These are phyloP conservation scores for Nemurella pictetii DNA, from an alignment of 2,888 invertebrate species.

Conservation along the genomic window DNA sequence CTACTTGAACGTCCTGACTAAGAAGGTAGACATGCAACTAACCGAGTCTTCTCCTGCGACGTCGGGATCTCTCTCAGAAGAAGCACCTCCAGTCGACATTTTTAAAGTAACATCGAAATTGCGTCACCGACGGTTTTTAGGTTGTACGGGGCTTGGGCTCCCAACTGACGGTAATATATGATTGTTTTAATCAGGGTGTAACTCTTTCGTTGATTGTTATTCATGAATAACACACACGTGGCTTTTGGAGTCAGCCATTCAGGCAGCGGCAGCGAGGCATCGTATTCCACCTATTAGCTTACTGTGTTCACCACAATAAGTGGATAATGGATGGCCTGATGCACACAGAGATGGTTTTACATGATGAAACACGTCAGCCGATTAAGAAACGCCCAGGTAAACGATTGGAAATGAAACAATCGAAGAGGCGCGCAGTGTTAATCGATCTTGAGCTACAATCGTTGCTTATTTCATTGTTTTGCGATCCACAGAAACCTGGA, in stretches of 20 bases:
- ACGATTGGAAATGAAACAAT: too few relatives aligned
- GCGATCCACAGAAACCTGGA: too few relatives aligned
- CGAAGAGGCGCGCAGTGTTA: too few relatives aligned
- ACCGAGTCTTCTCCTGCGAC: not conserved
- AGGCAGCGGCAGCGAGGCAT: not conserved
- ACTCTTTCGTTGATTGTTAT: conserved; percentile 11
- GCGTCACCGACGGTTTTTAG: conserved; percentile 26
- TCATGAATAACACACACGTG: not conserved
- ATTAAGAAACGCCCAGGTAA: not conserved
- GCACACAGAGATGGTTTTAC: conserved; percentile 16
- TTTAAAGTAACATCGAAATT: conserved; percentile 23
- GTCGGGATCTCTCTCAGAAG: not conserved
- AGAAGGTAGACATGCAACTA: not conserved
- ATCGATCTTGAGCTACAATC: too few relatives aligned
- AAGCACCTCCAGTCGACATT: not conserved
- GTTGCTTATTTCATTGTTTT: too few relatives aligned
- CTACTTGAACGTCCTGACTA: too few relatives aligned
- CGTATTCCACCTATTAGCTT: not conserved
- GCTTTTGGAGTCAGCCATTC: too few relatives aligned
- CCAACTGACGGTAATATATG: conserved; percentile 25
- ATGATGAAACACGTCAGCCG: too few relatives aligned
- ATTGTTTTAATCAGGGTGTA: conserved; percentile 24
- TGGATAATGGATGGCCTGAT: not conserved
- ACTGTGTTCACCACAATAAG: not conserved
- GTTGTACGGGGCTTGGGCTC: not conserved